These are phyloP conservation scores for Noturus placidus DNA, from an alignment of 2,113 vertebrate species.

Conservation along the genomic window DNA sequence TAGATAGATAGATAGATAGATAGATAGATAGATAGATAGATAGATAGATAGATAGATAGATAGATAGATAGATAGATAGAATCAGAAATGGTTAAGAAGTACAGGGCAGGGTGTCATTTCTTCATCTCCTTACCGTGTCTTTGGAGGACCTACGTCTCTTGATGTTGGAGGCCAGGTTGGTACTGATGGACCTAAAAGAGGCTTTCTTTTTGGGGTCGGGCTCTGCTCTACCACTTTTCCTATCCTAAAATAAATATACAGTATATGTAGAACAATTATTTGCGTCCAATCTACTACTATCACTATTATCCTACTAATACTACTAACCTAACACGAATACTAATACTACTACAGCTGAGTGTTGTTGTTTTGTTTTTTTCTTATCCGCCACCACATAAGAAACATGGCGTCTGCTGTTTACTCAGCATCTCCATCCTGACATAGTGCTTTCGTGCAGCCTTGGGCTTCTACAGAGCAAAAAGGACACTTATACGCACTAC, in stretches of 20 bases:
- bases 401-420: conserved; percentile 27
- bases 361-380: background rate
- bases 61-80: conserved; percentile 17
- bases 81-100: conserved; percentile 35
- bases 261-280: conserved; percentile 74
- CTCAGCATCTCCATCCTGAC: conserved; percentile 43
- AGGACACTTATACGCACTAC: conserved; percentile 43
- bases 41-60: conserved; percentile 26
- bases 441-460: conserved; percentile 43
- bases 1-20: background rate
- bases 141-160: conserved; percentile 99
- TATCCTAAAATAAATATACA: conserved; percentile 99
- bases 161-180: conserved; percentile 99
- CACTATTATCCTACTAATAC: conserved; percentile 13
- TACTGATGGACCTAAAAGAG: conserved; percentile 99
- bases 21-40: conserved; percentile 11
- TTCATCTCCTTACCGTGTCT: conserved; percentile 99
- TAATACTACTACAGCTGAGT: conserved; percentile 8
- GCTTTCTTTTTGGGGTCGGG: conserved; percentile 99
- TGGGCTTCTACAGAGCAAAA: conserved; percentile 47
- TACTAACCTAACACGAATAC: conserved; percentile 17
- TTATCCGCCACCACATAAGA: conserved; percentile 6
- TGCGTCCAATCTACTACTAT: conserved; percentile 37
- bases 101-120: conserved; percentile 83
- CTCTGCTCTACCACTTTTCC: conserved; percentile 99